Evolutionary conservation across 2,797 vertebrate genomes (phyloP).

Genomic region (Chaunax sp.): DNA sequence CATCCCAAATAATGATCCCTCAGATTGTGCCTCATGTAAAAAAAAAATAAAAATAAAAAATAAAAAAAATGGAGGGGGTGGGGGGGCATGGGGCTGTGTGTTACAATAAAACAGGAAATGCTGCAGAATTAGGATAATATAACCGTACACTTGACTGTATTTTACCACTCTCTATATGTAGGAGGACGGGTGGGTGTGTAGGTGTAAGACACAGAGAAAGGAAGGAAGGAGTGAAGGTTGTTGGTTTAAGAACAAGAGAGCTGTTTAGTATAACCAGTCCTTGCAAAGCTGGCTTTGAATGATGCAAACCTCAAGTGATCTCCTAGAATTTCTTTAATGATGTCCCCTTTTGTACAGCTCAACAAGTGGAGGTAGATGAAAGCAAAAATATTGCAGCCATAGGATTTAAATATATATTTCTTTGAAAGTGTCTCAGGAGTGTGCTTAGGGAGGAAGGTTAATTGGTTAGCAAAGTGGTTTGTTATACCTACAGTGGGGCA

Average conservation of each 20-base stretch:
- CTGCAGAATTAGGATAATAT: constrained; percentile 43
- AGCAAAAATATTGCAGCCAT: constrained; percentile 40
- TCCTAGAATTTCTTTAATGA: constrained; percentile 15
- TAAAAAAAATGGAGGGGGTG: constrained; percentile 8
- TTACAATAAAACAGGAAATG: constrained; percentile 43
- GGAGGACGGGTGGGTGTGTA: constrained; percentile 36
- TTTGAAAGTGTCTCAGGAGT: constrained; percentile 26
- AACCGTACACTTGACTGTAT: too few species aligned
- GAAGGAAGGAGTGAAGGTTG: not conserved
- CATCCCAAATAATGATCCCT: constrained; percentile 55
- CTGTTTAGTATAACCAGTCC: constrained; percentile 6
- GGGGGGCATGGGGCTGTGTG: constrained; percentile 25
- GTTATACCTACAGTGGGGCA: constrained; percentile 26
- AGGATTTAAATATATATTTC: constrained; percentile 33
- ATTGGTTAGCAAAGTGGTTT: constrained; percentile 31
- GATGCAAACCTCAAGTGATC: constrained; percentile 32
- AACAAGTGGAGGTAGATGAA: constrained; percentile 34
- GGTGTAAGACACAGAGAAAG: constrained; percentile 3
- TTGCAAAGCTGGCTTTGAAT: constrained; percentile 10
- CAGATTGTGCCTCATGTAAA: constrained; percentile 54
- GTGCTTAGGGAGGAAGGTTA: constrained; percentile 31
- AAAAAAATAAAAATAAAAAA: too few species aligned
- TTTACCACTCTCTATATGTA: constrained; percentile 24
- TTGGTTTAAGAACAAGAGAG: constrained; percentile 6
- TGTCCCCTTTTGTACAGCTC: constrained; percentile 29